phyloP scores from a whole-genome alignment of 1,140 invertebrate genomes.

The Cydia fagiglandana region DNA sequence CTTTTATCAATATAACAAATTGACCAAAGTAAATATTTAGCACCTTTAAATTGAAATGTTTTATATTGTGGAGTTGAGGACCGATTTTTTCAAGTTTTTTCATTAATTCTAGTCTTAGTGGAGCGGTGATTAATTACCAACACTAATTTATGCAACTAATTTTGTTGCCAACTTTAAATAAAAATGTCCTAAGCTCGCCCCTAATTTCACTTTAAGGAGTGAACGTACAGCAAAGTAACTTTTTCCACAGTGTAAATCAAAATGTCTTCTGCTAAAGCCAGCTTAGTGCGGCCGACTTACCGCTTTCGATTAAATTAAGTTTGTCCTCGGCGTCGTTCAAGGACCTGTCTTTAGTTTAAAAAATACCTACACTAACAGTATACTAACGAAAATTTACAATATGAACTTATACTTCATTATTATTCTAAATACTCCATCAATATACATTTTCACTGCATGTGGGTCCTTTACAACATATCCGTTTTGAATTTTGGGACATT shows the following conservation, averaged over 20 bases:
- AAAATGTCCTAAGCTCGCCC: constrained; percentile 32
- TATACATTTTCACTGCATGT: constrained; percentile 37
- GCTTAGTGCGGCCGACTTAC: constrained; percentile 36
- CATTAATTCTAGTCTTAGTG: constrained; percentile 39
- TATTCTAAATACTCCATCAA: neutral
- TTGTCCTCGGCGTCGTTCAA: constrained; percentile 9
- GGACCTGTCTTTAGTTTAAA: neutral
- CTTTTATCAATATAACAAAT: too few species aligned
- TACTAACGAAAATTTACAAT: neutral
- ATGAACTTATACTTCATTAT: neutral
- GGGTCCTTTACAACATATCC: constrained; percentile 34
- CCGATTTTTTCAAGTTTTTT: neutral
- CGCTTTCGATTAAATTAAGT: constrained; percentile 31
- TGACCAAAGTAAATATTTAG: neutral
- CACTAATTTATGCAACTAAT: constrained; percentile 24
- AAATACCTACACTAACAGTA: neutral
- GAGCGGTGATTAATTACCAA: constrained; percentile 14
- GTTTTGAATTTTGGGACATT: constrained; percentile 31
- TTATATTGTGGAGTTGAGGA: neutral
- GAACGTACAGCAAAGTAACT: constrained; percentile 38
- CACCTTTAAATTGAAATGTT: neutral
- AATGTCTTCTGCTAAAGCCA: constrained; percentile 44
- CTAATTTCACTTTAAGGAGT: constrained; percentile 39
- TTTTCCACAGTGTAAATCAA: constrained; percentile 45
- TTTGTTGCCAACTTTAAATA: constrained; percentile 12